Evolutionary conservation across 2,797 vertebrate genomes (phyloP).

Genomic region (Ctenopoma kingsleyae): DNA sequence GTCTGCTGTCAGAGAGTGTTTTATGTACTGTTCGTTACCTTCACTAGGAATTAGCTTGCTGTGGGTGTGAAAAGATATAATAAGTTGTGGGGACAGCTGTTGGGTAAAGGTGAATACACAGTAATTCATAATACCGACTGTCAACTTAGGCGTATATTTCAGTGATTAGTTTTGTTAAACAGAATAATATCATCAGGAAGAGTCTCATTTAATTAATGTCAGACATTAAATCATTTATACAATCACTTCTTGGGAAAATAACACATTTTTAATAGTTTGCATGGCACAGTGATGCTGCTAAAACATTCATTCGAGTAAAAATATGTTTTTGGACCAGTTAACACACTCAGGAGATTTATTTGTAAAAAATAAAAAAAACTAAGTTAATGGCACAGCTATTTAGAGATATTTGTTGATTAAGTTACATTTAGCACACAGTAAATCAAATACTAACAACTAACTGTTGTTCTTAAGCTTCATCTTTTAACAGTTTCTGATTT

Average conservation of each 20-base stretch:
- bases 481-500: constrained; percentile 39
- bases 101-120: constrained; percentile 31
- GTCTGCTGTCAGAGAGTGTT: constrained; percentile 30
- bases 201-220: neutral
- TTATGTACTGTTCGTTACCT: constrained; percentile 40
- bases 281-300: neutral
- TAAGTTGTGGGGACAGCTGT: constrained; percentile 44
- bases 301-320: neutral
- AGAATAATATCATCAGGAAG: neutral
- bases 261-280: constrained; percentile 12
- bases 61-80: constrained; percentile 39
- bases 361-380: neutral
- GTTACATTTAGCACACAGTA: constrained; percentile 12
- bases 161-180: neutral
- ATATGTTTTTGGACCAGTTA: neutral
- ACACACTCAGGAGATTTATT: constrained; percentile 14
- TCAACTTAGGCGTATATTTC: constrained; percentile 11
- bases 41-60: constrained; percentile 26
- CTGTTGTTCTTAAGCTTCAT: neutral
- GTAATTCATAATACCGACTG: constrained; percentile 18
- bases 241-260: constrained; percentile 3
- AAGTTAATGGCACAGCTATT: constrained; percentile 18
- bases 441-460: constrained; percentile 22
- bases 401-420: constrained; percentile 29
- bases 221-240: neutral